Evolutionary conservation across 2,888 invertebrate genomes (phyloP), one percentile per base, ranked within the genome.

Genomic region (Eurytoma californica): DNA sequence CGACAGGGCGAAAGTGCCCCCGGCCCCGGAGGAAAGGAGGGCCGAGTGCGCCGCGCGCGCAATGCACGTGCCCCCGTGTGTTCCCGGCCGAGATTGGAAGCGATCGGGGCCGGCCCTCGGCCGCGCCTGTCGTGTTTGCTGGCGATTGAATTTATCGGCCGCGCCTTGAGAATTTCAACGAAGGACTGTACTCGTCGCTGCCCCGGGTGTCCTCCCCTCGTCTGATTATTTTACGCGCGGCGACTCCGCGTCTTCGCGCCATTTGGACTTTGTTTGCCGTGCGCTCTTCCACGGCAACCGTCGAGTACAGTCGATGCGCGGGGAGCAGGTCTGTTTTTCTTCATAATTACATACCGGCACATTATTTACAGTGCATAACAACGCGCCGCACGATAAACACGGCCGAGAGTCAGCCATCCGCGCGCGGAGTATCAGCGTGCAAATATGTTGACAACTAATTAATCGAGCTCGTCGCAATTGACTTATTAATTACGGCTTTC

Each of bases 61-160:
- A 60, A 28, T 57, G 72, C 30, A 68, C 69, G 67, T 68, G 28
- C 51, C 24, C 55, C 28, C 30, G 72, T 53, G 76, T 57, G 53
- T 49, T 73, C 72, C 61, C 61, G 51, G 51, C 49, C 51, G 72
- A 77, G 77, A 77, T 80, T 77, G 77, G 72, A 80, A 76, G 70
- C 79, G 77, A 77, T 72, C 79, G 79, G 49, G 51, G 16, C 12
- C 51, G 57, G 66, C 16, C 28, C 68, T 55, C 57, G 68, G 18
- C 39, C 47, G 24, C 49, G 30, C 9, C 51, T 63, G 69, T 57
- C 57, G 66, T 79, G 80, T 80, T 80, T 80, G 77, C 77, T 80
- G 72, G 77, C 77, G 72, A 80, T 80, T 80, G 77, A 80, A 80
- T 80, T 80, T 80, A 80, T 80, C 70, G 77, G 63, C 53, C 24